A percentile compares a stretch with the other conserved stretches of the same genome.
Conservation (phyloP, 2,113 vertebrate genomes). For the Corythaixoides concolor region DNA sequence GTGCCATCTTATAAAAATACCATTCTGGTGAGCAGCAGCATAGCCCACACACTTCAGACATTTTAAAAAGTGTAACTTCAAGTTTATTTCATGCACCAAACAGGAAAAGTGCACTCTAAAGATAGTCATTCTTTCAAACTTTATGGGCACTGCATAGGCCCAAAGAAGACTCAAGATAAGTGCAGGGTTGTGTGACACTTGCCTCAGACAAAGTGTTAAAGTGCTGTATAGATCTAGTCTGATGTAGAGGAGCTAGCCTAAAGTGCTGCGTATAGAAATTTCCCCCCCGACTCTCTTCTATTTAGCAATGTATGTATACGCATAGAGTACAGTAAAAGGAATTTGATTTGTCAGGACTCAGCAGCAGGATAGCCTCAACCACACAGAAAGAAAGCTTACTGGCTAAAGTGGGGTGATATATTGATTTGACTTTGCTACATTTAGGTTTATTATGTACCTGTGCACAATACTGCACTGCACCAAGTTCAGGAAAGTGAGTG, state of each 20-base stretch:
- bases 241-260: not conserved
- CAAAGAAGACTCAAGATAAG: not conserved
- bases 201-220: not conserved
- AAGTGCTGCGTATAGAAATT: not conserved
- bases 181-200: not conserved
- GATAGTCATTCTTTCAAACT: not conserved
- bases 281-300: not conserved
- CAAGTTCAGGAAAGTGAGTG: not conserved
- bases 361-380: not conserved
- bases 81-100: not conserved
- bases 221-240: not conserved
- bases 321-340: not conserved
- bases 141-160: not conserved
- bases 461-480: not conserved
- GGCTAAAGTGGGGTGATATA: not conserved
- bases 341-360: not conserved
- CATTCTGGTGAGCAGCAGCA: not conserved
- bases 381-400: not conserved
- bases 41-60: not conserved
- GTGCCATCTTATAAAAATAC: not conserved
- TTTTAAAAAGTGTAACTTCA: not conserved
- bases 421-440: not conserved
- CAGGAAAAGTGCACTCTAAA: not conserved
- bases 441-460: not conserved
- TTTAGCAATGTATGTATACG: not conserved